A percentile compares a stretch with the other conserved stretches of the same genome.
phyloP scores from a whole-genome alignment of 2,888 invertebrate genomes.

The Xanthia icteritia region DNA sequence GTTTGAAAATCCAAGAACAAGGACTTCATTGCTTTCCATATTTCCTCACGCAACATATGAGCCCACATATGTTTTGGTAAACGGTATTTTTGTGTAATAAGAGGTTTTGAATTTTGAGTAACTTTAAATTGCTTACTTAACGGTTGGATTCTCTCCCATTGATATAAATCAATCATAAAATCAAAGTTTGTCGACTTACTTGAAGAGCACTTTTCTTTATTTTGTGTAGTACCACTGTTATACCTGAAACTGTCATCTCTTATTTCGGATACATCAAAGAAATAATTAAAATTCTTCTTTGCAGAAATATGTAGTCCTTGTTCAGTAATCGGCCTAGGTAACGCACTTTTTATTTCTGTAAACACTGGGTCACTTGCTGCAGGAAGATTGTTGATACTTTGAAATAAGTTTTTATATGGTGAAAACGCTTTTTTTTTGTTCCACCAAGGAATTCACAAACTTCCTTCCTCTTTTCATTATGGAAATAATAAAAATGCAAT shows the following conservation, averaged over 20 bases:
- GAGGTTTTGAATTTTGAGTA: slow-evolving; percentile 31
- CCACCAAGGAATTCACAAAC: neutral
- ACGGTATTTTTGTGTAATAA: slow-evolving; percentile 23
- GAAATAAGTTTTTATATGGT: neutral
- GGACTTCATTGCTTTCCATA: slow-evolving; percentile 2
- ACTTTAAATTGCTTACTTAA: slow-evolving; percentile 39
- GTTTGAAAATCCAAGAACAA: slow-evolving; percentile 9
- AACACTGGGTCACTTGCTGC: slow-evolving; percentile 19
- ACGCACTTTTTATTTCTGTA: slow-evolving; percentile 16
- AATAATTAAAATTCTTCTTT: neutral
- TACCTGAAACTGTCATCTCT: neutral
- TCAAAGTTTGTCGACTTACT: slow-evolving; percentile 9
- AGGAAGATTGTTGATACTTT: neutral
- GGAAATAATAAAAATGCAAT: neutral
- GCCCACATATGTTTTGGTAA: slow-evolving; percentile 7
- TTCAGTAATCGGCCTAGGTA: slow-evolving; percentile 15
- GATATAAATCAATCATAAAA: slow-evolving; percentile 38
- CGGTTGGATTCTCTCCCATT: slow-evolving; percentile 40
- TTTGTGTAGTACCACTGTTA: slow-evolving; percentile 9
- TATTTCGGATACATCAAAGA: slow-evolving; percentile 10
- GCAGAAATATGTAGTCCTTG: slow-evolving; percentile 16
- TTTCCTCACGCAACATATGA: slow-evolving; percentile 4
- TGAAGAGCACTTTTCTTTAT: too few species aligned
- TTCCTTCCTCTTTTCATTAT: slow-evolving; percentile 3
- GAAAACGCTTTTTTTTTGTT: neutral